phyloP scores from a whole-genome alignment of 1,140 invertebrate genomes.

The Cydia strobilella region DNA sequence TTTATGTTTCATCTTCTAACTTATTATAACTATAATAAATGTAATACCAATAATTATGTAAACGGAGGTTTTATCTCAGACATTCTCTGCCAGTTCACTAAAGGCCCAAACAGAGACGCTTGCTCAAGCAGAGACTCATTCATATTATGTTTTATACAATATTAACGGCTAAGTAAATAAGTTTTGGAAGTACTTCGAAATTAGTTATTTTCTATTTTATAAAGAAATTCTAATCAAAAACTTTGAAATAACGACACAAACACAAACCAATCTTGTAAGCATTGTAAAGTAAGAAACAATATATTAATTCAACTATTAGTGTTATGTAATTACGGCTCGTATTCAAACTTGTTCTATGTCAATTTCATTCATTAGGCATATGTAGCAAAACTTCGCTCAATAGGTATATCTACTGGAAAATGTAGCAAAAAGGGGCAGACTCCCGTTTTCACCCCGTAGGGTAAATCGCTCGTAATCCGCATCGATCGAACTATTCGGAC shows the following conservation, averaged over 20 bases:
- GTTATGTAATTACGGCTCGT: not conserved
- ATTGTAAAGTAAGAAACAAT: not conserved
- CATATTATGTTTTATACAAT: too few relatives aligned
- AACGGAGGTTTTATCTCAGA: too few relatives aligned
- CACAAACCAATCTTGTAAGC: not conserved
- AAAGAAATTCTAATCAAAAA: not conserved
- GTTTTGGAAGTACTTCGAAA: too few relatives aligned
- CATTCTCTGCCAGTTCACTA: too few relatives aligned
- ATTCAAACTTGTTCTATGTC: conserved; percentile 1
- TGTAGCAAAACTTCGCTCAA: not conserved
- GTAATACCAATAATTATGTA: too few relatives aligned
- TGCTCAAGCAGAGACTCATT: too few relatives aligned
- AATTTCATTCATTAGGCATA: not conserved
- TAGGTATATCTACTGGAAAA: conserved; percentile 5
- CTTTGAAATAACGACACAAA: not conserved
- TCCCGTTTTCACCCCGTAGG: conserved; percentile 9
- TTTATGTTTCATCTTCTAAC: not conserved
- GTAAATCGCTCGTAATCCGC: conserved; percentile 21
- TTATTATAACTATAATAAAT: too few relatives aligned
- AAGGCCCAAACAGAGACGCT: too few relatives aligned
- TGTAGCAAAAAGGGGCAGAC: conserved; percentile 7
- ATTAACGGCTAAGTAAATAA: too few relatives aligned
- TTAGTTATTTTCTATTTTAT: too few relatives aligned
- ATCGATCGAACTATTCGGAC: conserved; percentile 36
- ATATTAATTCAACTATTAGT: not conserved